Evolutionary conservation across 2,113 vertebrate genomes (phyloP).

Genomic region (Peromyscus leucopus): DNA sequence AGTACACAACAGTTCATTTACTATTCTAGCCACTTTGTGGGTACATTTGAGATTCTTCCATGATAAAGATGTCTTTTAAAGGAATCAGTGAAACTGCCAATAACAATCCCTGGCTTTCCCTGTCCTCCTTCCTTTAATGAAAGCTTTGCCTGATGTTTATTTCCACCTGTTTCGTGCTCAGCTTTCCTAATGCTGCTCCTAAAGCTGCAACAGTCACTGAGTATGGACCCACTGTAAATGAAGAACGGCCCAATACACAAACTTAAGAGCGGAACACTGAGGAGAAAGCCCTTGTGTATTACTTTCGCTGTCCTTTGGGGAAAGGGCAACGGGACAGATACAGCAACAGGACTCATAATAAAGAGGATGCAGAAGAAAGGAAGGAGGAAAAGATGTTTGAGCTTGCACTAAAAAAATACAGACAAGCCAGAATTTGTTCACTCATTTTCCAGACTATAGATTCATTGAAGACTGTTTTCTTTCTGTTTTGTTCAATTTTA

Average conservation of each 20-base stretch:
- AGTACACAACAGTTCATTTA: background rate
- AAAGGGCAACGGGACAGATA: background rate
- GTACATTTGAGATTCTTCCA: slow-evolving; percentile 34
- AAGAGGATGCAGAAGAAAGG: background rate
- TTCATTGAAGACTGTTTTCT: slow-evolving; percentile 15
- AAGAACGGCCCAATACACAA: slow-evolving; percentile 12
- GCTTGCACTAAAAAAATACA: background rate
- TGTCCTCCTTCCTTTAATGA: background rate
- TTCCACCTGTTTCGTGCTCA: background rate
- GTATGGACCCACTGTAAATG: background rate
- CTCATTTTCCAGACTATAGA: background rate
- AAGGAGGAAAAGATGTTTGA: background rate
- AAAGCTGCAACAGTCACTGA: slow-evolving; percentile 1
- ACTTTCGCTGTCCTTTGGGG: background rate
- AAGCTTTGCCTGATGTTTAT: background rate
- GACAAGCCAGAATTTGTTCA: background rate
- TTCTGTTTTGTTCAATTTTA: slow-evolving; percentile 22
- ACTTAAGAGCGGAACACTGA: background rate
- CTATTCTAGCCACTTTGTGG: background rate
- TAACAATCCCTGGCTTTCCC: background rate
- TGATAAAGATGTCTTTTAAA: slow-evolving; percentile 38
- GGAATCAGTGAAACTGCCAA: background rate
- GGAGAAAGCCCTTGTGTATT: background rate
- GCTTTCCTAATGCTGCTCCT: background rate
- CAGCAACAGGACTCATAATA: background rate